These are phyloP conservation scores for Coecobrya sp. DNA, from an alignment of 2,888 invertebrate species.

Conservation along the genomic window DNA sequence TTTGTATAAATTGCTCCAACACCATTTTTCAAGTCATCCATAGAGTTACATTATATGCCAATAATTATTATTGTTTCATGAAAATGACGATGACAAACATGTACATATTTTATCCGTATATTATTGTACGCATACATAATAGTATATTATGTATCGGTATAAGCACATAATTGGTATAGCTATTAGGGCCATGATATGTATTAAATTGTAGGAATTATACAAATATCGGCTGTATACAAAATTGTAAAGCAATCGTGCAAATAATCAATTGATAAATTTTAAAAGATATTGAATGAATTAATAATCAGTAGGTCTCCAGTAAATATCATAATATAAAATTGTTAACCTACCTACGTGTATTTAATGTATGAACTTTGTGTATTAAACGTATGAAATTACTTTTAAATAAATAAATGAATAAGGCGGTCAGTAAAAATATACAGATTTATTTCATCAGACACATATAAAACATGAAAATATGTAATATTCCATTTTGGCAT, in stretches of 20 bases:
- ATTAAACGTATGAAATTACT: constrained; percentile 3
- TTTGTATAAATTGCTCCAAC: not conserved
- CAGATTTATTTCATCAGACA: no score
- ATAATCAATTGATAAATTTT: not conserved
- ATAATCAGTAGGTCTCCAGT: not conserved
- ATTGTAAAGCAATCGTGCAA: constrained; percentile 15
- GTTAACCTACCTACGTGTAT: not conserved
- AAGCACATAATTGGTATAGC: no score
- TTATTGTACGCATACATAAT: not conserved
- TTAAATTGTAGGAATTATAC: no score
- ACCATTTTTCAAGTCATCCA: not conserved
- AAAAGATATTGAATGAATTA: not conserved
- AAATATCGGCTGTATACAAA: not conserved
- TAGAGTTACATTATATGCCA: not conserved
- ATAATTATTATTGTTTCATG: not conserved
- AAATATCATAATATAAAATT: constrained; percentile 4
- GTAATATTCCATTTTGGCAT: no score
- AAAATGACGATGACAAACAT: not conserved
- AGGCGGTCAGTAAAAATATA: not conserved
- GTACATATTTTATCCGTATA: not conserved
- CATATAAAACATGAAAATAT: no score
- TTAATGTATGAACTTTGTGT: not conserved
- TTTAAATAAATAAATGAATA: not conserved
- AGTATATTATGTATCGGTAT: no score
- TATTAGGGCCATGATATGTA: no score